Percentiles rank a stretch among this genome's conserved stretches.
phyloP scores from a whole-genome alignment of 2,797 vertebrate genomes.

The Gallirallus australis region DNA sequence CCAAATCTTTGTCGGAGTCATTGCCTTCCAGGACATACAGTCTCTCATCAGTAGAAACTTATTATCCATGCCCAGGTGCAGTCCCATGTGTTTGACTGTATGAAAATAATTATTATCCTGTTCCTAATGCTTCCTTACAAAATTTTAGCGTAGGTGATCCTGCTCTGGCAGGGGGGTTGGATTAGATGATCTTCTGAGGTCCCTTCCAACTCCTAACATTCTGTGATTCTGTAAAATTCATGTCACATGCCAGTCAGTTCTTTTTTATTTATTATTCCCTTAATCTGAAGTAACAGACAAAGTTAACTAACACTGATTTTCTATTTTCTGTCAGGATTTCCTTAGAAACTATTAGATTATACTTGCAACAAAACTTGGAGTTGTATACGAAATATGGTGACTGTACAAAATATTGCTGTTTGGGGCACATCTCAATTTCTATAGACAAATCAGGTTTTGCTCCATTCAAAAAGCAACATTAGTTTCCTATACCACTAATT shows the following conservation, averaged over 20 bases:
- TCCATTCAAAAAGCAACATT: not conserved
- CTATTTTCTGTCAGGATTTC: not conserved
- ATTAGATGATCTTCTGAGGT: too few relatives aligned
- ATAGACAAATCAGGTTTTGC: not conserved
- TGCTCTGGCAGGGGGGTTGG: too few relatives aligned
- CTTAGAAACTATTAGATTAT: not conserved
- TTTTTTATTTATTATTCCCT: not conserved
- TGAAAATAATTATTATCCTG: not conserved
- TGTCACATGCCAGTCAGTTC: not conserved
- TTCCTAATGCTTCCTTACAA: too few relatives aligned
- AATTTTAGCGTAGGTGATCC: too few relatives aligned
- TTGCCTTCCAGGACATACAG: not conserved
- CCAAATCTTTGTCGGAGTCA: not conserved
- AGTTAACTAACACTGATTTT: not conserved
- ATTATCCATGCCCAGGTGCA: not conserved
- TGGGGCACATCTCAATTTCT: not conserved
- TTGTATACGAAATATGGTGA: not conserved
- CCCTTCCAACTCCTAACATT: too few relatives aligned
- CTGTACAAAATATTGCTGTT: not conserved
- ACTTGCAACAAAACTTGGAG: not conserved
- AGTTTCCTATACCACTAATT: not conserved
- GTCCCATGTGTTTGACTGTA: not conserved
- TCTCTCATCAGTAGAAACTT: not conserved
- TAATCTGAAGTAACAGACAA: not conserved
- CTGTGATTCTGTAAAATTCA: not conserved